Conservation (phyloP, 2,113 vertebrate genomes). For the Grus americana region DNA sequence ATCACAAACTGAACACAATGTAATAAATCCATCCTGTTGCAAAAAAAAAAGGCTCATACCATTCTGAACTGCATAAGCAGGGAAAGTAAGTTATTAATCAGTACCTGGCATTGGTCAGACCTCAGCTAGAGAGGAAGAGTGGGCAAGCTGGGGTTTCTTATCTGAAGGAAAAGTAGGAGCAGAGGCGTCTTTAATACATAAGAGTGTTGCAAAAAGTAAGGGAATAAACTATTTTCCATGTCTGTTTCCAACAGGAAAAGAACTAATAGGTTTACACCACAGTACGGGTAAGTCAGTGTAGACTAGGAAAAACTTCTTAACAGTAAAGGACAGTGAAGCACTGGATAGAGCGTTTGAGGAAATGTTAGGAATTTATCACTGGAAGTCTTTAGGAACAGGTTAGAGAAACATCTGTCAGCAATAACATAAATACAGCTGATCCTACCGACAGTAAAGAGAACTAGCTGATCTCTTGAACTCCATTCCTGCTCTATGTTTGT, state of each 20-base stretch:
- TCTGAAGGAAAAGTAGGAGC: background rate
- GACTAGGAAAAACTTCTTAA: background rate
- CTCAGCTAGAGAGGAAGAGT: background rate
- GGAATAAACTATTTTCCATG: background rate
- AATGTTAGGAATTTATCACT: background rate
- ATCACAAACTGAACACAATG: background rate
- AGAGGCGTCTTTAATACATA: background rate
- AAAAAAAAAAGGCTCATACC: background rate
- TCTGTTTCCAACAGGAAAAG: background rate
- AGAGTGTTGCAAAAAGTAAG: background rate
- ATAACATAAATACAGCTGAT: background rate
- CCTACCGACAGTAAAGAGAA: background rate
- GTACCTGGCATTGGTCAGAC: background rate
- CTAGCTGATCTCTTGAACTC: background rate
- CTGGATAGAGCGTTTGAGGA: background rate
- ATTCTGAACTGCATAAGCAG: background rate
- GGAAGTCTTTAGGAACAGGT: background rate
- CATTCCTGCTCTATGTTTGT: background rate
- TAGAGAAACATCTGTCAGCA: background rate
- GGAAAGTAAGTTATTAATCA: background rate
- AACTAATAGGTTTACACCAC: background rate
- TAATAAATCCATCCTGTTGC: background rate
- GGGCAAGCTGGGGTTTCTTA: background rate
- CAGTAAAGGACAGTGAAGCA: background rate
- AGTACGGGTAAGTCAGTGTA: background rate